Conservation (phyloP, 1,140 invertebrate species). For the Ephestia elutella region DNA sequence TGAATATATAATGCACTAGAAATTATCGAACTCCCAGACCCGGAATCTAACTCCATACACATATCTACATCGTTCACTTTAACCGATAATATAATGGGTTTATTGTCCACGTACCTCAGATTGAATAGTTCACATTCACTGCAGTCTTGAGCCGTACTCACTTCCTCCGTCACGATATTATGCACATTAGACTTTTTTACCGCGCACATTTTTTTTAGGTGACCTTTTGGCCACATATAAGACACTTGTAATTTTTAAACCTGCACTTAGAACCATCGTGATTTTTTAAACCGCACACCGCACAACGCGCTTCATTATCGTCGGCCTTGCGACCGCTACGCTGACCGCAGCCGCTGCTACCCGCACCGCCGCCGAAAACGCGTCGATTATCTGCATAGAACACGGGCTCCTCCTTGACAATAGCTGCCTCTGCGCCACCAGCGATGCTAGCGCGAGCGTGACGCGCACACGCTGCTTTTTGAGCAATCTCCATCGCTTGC, state of each 20-base stretch:
- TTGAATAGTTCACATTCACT: slow-evolving; percentile 15
- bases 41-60: slow-evolving; percentile 26
- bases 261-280: no score
- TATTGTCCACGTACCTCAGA: slow-evolving; percentile 19
- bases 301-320: no score
- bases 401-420: slow-evolving; percentile 18
- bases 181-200: not conserved
- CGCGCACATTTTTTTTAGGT: slow-evolving; percentile 9
- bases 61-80: slow-evolving; percentile 10
- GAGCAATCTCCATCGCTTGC: slow-evolving; percentile 19
- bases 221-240: not conserved
- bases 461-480: slow-evolving; percentile 14
- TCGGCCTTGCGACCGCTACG: not conserved
- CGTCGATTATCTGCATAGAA: slow-evolving; percentile 1
- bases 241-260: no score
- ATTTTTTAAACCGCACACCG: no score
- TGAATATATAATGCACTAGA: no score
- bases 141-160: not conserved
- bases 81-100: slow-evolving; percentile 19
- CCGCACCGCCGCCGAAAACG: no score
- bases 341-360: not conserved
- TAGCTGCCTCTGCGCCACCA: not conserved
- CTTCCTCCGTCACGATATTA: no score
- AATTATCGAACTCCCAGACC: slow-evolving; percentile 22
- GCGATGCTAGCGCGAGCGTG: slow-evolving; percentile 5